phyloP scores from a whole-genome alignment of 1,140 invertebrate genomes.

The Oncopeltus fasciatus region DNA sequence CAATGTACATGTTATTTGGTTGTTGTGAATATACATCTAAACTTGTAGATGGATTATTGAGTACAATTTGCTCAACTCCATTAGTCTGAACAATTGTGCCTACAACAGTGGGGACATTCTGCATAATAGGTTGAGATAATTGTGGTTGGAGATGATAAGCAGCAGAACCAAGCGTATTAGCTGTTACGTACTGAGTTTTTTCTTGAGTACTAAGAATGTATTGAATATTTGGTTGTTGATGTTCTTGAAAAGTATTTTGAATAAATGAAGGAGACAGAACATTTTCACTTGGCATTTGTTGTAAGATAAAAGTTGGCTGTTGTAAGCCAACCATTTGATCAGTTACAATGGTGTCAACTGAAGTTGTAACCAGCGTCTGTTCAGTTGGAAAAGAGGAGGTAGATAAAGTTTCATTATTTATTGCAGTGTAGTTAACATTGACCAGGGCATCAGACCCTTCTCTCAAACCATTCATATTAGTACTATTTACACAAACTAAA shows the following conservation, averaged over 20 bases:
- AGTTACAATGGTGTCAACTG: not conserved
- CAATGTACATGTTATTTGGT: conserved; percentile 33
- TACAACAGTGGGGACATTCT: conserved; percentile 40
- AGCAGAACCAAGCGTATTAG: conserved; percentile 33
- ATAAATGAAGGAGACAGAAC: conserved; percentile 48
- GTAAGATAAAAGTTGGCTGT: conserved; percentile 47
- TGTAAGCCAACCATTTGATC: not conserved
- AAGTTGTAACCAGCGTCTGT: not conserved
- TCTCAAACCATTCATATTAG: not conserved
- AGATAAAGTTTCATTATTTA: not conserved
- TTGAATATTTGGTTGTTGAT: conserved; percentile 49
- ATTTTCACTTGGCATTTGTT: conserved; percentile 43
- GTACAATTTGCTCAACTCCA: conserved; percentile 42
- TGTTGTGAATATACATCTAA: conserved; percentile 44
- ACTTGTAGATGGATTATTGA: conserved; percentile 41
- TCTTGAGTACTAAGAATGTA: conserved; percentile 50
- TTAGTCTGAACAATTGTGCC: conserved; percentile 48
- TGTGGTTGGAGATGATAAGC: conserved; percentile 29
- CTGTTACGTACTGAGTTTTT: conserved; percentile 35
- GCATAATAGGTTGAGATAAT: conserved; percentile 32
- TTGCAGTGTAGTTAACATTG: not conserved
- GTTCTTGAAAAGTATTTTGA: conserved; percentile 46
- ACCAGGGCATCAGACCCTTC: not conserved
- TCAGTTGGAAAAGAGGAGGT: not conserved
- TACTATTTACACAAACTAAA: not conserved